phyloP scores from a whole-genome alignment of 2,797 vertebrate species.

The Astyanax mexicanus region DNA sequence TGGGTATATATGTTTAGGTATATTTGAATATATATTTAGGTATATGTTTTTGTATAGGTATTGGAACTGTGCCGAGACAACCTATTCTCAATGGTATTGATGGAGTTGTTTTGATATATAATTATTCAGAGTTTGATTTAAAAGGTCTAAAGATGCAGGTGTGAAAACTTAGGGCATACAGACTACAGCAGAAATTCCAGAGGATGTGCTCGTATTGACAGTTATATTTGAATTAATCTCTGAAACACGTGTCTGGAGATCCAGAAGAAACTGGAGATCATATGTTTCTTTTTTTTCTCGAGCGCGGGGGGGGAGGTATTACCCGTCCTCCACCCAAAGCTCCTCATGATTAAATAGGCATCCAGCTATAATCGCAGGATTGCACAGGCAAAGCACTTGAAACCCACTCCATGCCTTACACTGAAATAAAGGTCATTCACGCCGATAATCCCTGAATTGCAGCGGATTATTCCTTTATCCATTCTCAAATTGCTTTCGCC shows the following conservation, averaged over 20 bases:
- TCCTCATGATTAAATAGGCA: constrained; percentile 63
- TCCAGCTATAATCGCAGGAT: constrained; percentile 67
- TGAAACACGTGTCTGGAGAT: neutral
- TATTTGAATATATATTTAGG: too few relatives aligned
- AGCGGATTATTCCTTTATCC: constrained; percentile 77
- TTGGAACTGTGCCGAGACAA: too few relatives aligned
- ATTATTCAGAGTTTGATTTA: too few relatives aligned
- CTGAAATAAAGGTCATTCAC: constrained; percentile 79
- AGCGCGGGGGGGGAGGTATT: constrained; percentile 24
- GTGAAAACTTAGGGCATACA: too few relatives aligned
- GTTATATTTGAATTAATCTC: neutral
- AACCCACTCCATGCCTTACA: constrained; percentile 69
- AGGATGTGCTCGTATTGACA: neutral
- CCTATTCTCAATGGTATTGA: too few relatives aligned
- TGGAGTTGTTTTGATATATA: too few relatives aligned
- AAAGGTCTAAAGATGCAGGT: too few relatives aligned
- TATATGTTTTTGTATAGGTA: too few relatives aligned
- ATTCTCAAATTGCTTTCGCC: constrained; percentile 80
- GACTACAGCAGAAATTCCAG: too few relatives aligned
- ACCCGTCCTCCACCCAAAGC: constrained; percentile 43
- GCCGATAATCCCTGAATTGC: constrained; percentile 79
- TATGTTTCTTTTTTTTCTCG: constrained; percentile 1
- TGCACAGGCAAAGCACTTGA: constrained; percentile 64
- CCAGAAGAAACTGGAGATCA: neutral
- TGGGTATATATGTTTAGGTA: too few relatives aligned